Base-by-base conservation (phyloP, 1,140 invertebrate genomes). In the Dendrolimus punctatus region DNA sequence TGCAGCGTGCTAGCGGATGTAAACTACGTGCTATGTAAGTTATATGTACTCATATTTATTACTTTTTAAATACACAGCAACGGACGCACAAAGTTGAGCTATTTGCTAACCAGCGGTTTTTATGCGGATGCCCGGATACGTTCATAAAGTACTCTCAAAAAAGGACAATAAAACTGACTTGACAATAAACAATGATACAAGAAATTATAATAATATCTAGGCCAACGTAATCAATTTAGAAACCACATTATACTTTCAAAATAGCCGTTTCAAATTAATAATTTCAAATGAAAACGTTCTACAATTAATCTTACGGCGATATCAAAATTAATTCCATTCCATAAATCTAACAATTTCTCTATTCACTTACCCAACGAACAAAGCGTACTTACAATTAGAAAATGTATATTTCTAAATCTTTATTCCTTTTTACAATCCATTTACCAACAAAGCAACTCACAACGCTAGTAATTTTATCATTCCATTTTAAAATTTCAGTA, bases 361-460 rank as follows among this genome's bases (percentile, higher is more conserved):
- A 79, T 65, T 10, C 60, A 66, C 66, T 77, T 67, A 74, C 48
- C 57, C 64, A 66, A 77, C 70, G 65, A 80, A 73, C 68, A 68
- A 79, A 83, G 76, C 76, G 63, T 78, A 80, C 71, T 73, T 76
- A 82, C 64, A 71, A 73, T 63, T 66, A 56, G 49, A 68, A 66
- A 62, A 59, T 65, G 66, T 62, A 46, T 49, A 67, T 75, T 71
- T 64, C 64, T 66, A 76, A 73, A 60, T 65, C 42, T 44, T 45
- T 51, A 44, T 51, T 51, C 44, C 42, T 69, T 73, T 76, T 71
- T 73, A 70, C 75, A 78, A 65, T 69, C 64, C 68, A 77, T 68
- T 67, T 71, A 57, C 69, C 69, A 82, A 84, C 74, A 79, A 78
- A 73, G 68, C 66, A 72, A 72, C 75, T 72, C 72, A 76, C 76